Conservation (phyloP, 2,888 invertebrate species). For the Drosophila melanosoma region DNA sequence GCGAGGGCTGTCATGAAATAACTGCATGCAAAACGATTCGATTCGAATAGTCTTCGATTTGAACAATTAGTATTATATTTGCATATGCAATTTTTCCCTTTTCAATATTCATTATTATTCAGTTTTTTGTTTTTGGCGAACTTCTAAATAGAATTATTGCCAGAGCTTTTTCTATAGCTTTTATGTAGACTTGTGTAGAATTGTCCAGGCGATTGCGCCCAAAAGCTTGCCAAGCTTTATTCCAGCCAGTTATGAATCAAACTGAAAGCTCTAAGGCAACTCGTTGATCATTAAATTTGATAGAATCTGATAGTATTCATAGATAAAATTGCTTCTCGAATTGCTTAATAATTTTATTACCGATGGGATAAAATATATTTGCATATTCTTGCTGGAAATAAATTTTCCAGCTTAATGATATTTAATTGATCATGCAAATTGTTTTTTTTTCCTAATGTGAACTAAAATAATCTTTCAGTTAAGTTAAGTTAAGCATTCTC, state of each 20-base stretch:
- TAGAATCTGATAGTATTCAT: background rate
- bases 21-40: conserved; percentile 41
- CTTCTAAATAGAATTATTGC: conserved; percentile 15
- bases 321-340: background rate
- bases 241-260: background rate
- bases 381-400: background rate
- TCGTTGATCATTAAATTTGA: background rate
- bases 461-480: background rate
- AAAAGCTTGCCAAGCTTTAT: conserved; percentile 15
- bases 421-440: background rate
- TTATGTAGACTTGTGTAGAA: conserved; percentile 39
- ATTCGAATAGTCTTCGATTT: conserved; percentile 22
- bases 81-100: background rate
- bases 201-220: conserved; percentile 19
- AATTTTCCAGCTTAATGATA: background rate
- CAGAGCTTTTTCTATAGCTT: conserved; percentile 36
- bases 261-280: conserved; percentile 18
- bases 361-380: background rate
- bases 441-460: background rate
- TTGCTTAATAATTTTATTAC: background rate
- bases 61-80: conserved; percentile 22
- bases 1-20: conserved; percentile 31
- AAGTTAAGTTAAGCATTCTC: background rate
- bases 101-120: background rate
- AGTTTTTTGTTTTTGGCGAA: background rate